Evolutionary conservation across 2,113 vertebrate species (phyloP).

Genomic region (Eudyptes chrysolophus): DNA sequence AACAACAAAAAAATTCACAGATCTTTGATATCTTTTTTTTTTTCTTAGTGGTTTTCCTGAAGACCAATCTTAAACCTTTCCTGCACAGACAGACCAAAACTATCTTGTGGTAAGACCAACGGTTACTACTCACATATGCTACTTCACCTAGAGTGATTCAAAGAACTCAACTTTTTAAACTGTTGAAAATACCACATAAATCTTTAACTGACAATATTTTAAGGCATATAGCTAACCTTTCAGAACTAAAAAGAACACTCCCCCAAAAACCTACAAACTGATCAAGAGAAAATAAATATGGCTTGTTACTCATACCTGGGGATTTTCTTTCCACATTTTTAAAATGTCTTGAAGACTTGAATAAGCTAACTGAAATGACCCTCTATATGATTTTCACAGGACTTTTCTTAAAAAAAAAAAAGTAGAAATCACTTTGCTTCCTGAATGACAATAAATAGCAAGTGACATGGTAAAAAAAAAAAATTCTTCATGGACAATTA

Average conservation of each 20-base stretch:
- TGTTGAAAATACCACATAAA: conserved; percentile 64
- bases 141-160: conserved; percentile 60
- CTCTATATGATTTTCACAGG: background rate
- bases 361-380: background rate
- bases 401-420: background rate
- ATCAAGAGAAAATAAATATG: background rate
- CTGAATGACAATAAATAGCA: background rate
- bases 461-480: background rate
- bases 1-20: background rate
- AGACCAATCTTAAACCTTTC: conserved; percentile 69
- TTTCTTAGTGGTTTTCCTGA: conserved; percentile 48
- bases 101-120: conserved; percentile 76
- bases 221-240: background rate
- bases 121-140: conserved; percentile 62
- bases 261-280: background rate
- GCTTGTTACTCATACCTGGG: background rate
- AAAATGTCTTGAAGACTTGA: background rate
- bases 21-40: background rate
- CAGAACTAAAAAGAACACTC: background rate
- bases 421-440: background rate
- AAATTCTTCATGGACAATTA: background rate
- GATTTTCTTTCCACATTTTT: background rate
- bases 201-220: conserved; percentile 50
- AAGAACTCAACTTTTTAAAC: conserved; percentile 66
- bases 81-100: conserved; percentile 81